These are phyloP conservation scores for Microtus ochrogaster DNA, from an alignment of 2,113 vertebrate species.

Conservation along the genomic window DNA sequence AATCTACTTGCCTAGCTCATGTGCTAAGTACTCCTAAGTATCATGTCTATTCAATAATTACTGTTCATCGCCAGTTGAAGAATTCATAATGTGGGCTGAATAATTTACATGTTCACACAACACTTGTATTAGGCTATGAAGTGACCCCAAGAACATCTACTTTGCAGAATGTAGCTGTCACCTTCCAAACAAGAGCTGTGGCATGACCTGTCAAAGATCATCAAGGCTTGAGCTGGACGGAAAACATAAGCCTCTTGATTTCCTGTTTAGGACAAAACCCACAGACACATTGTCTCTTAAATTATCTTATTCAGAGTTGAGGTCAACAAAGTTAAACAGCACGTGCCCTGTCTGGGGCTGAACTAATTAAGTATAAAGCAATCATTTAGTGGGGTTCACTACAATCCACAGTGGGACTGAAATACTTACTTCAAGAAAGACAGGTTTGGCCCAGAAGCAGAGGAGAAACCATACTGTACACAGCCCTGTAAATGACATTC, in stretches of 20 bases:
- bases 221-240: conserved; percentile 11
- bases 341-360: conserved; percentile 40
- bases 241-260: conserved; percentile 58
- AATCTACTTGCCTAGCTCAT: neutral
- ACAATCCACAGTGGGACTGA: neutral
- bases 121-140: neutral
- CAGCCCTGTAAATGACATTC: neutral
- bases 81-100: neutral
- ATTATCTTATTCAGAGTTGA: conserved; percentile 69
- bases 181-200: neutral
- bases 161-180: neutral
- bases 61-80: neutral
- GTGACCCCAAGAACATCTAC: neutral
- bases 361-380: conserved; percentile 73
- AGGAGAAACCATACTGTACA: neutral
- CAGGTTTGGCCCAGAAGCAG: neutral
- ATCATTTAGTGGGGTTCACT: neutral
- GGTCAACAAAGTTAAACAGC: conserved; percentile 71
- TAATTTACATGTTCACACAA: conserved; percentile 17
- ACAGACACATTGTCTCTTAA: conserved; percentile 59
- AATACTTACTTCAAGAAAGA: neutral
- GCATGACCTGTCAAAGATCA: conserved; percentile 47
- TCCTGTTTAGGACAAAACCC: conserved; percentile 56
- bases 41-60: neutral
- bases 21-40: neutral